Base-by-base conservation (phyloP, 2,113 vertebrate genomes). In the Calidris pugnax region DNA sequence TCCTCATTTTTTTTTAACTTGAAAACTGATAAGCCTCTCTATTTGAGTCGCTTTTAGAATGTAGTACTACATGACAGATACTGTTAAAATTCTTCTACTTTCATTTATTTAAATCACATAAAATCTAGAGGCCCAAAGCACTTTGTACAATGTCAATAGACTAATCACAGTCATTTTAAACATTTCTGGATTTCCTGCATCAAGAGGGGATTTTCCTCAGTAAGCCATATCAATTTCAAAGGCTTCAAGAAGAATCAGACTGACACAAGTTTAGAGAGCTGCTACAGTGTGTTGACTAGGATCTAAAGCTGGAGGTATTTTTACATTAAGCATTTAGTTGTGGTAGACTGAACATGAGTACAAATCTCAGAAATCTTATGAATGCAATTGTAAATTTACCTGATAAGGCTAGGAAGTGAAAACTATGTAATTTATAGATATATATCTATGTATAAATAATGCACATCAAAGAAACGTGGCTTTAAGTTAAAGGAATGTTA, bases 51-150 rank as follows among this genome's bases (percentile, higher is more conserved):
- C 33, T 88, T 93, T 77, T 78, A 85, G 53, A 82, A 67, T 18
- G 12, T 51, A 83, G 82, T 80, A 51, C 32, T 78, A 90, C 12
- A 57, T 89, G 73, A 77, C 57, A 87, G 66, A 27, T 53, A 86
- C 45, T 80, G 41, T 94, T 72, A 83, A 62, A 81, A 91, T 56
- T 89, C 63, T 76, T 95, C 56, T 50, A 27, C 66, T 83, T 64
- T 37, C 15, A 41, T 85, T 95, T 92, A 41, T 85, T 95, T 92
- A 80, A 73, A 95, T 87, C 48, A 60, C n/a, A 89, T 64, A 32
- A 79, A 87, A 55, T 72, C n/a, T 83, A 87, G 47, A 95, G 22
- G 50, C 37, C 39, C 55, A 93, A 87, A 86, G 32, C 39, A 67
- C 69, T 85, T 76, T 12, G 12, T 79, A 80, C 47, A 72, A 80